Conservation (phyloP, 1,140 invertebrate genomes). For the Drosophila subobscura region DNA sequence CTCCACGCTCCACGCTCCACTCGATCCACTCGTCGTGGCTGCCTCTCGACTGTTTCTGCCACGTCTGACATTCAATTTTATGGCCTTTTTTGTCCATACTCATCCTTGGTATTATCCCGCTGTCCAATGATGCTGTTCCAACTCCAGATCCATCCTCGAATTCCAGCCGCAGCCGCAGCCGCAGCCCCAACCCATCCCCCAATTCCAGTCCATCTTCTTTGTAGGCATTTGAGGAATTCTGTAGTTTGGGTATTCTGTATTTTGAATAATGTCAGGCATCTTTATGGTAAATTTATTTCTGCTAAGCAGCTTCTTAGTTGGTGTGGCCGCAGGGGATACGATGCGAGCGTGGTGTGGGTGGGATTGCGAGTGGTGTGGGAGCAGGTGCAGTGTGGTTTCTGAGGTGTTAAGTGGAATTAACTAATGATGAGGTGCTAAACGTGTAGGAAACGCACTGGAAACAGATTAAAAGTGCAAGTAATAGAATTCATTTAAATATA, state of each 20-base stretch:
- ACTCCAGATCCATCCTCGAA: not conserved
- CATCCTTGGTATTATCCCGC: slow-evolving; percentile 26
- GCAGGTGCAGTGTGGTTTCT: slow-evolving; percentile 41
- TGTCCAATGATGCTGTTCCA: slow-evolving; percentile 22
- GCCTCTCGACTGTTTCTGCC: slow-evolving; percentile 7
- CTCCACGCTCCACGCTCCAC: slow-evolving; percentile 43
- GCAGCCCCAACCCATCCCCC: slow-evolving; percentile 23
- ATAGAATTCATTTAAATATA: too few species aligned
- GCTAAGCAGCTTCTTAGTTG: slow-evolving; percentile 28
- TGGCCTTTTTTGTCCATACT: slow-evolving; percentile 69
- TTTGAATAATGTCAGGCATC: slow-evolving; percentile 77
- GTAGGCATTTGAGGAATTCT: slow-evolving; percentile 63
- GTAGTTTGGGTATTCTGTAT: slow-evolving; percentile 63
- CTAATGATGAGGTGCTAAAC: slow-evolving; percentile 26
- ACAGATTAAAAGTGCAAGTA: slow-evolving; percentile 21
- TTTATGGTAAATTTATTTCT: slow-evolving; percentile 65
- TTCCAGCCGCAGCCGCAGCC: slow-evolving; percentile 24
- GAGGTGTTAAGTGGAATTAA: slow-evolving; percentile 48
- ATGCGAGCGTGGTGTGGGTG: slow-evolving; percentile 21
- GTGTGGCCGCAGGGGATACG: slow-evolving; percentile 6
- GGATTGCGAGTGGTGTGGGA: slow-evolving; percentile 30
- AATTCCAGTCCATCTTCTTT: too few species aligned
- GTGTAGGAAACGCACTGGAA: slow-evolving; percentile 7
- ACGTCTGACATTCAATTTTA: slow-evolving; percentile 73
- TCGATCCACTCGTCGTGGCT: slow-evolving; percentile 27